Base-by-base conservation (phyloP, 2,113 vertebrate species). In the Barbus barbus region DNA sequence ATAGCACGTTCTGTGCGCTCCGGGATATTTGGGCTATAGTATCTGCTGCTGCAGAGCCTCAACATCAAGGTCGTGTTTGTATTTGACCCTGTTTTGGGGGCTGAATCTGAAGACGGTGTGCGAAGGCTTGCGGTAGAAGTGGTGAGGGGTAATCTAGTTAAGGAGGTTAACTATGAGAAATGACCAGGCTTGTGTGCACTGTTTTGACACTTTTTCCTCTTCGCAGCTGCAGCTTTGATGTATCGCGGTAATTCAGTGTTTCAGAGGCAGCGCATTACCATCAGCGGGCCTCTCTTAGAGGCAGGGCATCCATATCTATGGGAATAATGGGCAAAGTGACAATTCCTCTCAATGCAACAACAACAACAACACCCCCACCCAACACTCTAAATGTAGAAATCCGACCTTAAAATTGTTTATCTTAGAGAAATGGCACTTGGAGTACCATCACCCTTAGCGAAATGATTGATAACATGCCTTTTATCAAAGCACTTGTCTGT, bases 81-180 rank as follows among this genome's bases (percentile, higher is more conserved):
- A 51, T 75, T 73, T 87, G 88, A 84, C 88, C 80, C 82, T 78
- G 76, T 61, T 51, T 51, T 72, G 83, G 81, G 83, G 86, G 87
- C 69, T 85, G 88, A 84, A 86, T 81, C 76, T 26, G 36, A 83
- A 36, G 80, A 69, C 18, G 28, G 76, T 13, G 74, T 44, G 81
- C 2, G 71, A 69, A 61, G 33, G 72, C 78, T n/a, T 58, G 81
- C 51, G 8, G 78, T 56, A 83, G 87, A 83, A 76, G 58, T 80
- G 26, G 83, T 28, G 84, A 91, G 86, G 85, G 87, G 89, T 94
- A 94, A 95, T 94, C 93, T 91, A 90, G 93, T 95, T 94, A 94
- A 90, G 86, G 90, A 91, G 92, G 93, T 93, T 94, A 94, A 95
- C 93, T 93, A 93, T 94, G 93, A 95, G 92, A 92, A 93, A 95